phyloP scores from a whole-genome alignment of 1,140 invertebrate species.

The Daktulosphaira vitifoliae region DNA sequence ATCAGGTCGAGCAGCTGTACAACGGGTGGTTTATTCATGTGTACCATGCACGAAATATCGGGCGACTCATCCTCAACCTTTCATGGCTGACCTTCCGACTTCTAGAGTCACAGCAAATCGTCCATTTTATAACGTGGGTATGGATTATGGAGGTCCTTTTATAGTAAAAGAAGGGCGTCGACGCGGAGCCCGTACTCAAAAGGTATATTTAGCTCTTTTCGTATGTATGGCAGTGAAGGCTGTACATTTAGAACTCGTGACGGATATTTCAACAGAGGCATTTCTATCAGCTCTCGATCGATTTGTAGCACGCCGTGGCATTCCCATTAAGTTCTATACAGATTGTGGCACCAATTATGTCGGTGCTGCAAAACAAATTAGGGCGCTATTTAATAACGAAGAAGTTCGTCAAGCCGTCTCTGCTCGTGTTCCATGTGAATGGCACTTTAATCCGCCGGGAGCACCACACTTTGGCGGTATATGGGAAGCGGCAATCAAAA shows the following conservation, averaged over 20 bases:
- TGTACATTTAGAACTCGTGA: conserved; percentile 40
- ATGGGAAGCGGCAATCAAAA: conserved; percentile 42
- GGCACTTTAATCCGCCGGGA: conserved; percentile 39
- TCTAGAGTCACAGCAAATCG: conserved; percentile 22
- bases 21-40: neutral
- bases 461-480: conserved; percentile 42
- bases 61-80: too few species aligned
- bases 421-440: neutral
- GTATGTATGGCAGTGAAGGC: conserved; percentile 40
- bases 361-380: conserved; percentile 36
- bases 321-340: conserved; percentile 39
- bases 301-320: conserved; percentile 38
- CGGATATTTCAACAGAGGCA: conserved; percentile 37
- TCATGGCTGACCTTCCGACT: too few species aligned
- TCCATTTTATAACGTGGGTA: too few species aligned
- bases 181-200: conserved; percentile 35
- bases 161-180: conserved; percentile 27
- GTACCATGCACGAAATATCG: too few species aligned
- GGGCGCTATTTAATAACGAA: neutral
- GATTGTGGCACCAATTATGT: conserved; percentile 45
- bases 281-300: conserved; percentile 39
- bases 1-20: neutral
- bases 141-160: conserved; percentile 40
- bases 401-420: neutral
- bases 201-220: conserved; percentile 41